Conservation (phyloP, 2,888 invertebrate species). For the Limenitis camilla region DNA sequence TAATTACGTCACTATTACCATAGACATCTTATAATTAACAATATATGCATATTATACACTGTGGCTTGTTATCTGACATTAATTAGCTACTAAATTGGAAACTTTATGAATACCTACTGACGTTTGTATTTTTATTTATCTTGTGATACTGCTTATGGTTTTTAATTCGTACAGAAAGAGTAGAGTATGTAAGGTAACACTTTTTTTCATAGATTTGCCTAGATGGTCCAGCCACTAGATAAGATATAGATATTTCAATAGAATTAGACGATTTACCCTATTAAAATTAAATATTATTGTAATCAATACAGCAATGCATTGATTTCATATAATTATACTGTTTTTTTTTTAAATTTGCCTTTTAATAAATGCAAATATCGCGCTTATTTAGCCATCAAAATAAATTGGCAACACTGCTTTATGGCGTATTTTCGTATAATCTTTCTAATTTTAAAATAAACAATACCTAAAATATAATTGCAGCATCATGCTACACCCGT, state of each 20-base stretch:
- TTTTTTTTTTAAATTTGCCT: no score
- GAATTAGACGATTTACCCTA: no score
- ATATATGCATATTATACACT: not conserved
- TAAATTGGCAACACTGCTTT: not conserved
- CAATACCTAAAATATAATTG: conserved; percentile 38
- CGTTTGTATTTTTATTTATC: not conserved
- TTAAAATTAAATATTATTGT: no score
- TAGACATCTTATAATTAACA: not conserved
- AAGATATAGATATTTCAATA: no score
- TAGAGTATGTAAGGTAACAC: no score
- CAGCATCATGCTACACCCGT: conserved; percentile 51
- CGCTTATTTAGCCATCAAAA: not conserved
- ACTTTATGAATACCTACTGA: not conserved
- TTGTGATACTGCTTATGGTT: not conserved
- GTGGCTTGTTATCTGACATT: not conserved
- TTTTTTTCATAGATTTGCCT: no score
- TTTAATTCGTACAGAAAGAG: not conserved
- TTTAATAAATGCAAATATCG: no score
- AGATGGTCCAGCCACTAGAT: no score
- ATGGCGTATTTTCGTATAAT: no score
- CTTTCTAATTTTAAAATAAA: conserved; percentile 14
- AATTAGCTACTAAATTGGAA: not conserved
- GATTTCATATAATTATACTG: no score
- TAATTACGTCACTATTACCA: conserved; percentile 8
- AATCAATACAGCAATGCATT: no score